A percentile compares a stretch with the other conserved stretches of the same genome.
Conservation (phyloP, 2,113 vertebrate genomes). For the Pipra filicauda region DNA sequence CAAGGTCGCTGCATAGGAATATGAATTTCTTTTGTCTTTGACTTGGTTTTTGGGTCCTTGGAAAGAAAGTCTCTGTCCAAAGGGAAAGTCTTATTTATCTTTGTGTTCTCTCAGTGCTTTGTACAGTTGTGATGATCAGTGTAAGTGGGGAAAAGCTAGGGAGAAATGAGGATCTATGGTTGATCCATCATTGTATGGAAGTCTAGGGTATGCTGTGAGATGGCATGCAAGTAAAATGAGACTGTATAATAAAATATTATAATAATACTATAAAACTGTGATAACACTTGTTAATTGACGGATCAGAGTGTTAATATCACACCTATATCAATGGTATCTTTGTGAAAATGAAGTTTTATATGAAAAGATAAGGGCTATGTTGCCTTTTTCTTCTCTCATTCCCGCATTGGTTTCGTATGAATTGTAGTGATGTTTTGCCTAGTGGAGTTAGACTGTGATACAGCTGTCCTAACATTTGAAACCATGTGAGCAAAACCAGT, state of each 20-base stretch:
- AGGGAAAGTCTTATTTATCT: neutral
- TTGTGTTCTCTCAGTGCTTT: neutral
- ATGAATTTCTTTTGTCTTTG: neutral
- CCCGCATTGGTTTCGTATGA: neutral
- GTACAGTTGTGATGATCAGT: neutral
- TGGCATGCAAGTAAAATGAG: neutral
- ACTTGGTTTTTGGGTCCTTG: neutral
- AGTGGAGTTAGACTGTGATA: neutral
- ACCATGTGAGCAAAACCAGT: neutral
- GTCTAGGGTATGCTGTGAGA: neutral
- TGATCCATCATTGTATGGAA: neutral
- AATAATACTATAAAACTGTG: neutral
- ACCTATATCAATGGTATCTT: neutral
- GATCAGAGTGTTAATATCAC: neutral
- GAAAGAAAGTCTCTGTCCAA: neutral
- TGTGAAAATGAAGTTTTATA: neutral
- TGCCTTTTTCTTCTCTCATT: neutral
- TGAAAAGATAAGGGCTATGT: neutral
- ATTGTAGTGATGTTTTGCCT: neutral
- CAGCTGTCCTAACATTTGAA: neutral
- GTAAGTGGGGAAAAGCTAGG: neutral
- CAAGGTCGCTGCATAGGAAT: accelerated
- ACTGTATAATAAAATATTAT: neutral
- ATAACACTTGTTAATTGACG: neutral
- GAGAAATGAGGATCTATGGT: neutral